Conservation (phyloP, 2,888 invertebrate genomes). For the Entomobrya multifasciata region DNA sequence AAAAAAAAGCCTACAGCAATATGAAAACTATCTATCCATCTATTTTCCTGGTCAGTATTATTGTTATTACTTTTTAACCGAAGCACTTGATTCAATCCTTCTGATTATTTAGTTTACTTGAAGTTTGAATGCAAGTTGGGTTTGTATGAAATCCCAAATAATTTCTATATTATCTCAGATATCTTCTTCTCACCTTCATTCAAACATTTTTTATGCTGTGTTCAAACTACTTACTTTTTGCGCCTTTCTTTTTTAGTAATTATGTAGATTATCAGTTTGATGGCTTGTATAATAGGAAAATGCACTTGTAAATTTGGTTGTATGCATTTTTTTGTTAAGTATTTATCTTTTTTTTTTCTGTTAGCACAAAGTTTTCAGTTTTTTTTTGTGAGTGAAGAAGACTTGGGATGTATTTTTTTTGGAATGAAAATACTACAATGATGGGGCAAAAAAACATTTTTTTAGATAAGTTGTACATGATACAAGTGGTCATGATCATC, state of each 20-base stretch:
- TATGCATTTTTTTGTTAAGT: too few species aligned
- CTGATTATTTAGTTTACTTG: conserved; percentile 23
- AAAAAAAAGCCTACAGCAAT: conserved; percentile 9
- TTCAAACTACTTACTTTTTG: not conserved
- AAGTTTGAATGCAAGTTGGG: not conserved
- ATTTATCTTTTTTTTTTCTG: too few species aligned
- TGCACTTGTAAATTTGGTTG: conserved; percentile 32
- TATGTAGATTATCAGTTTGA: conserved; percentile 24
- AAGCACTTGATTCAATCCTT: conserved; percentile 48
- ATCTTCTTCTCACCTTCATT: not conserved
- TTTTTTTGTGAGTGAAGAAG: not conserved
- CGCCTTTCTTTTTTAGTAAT: conserved; percentile 6
- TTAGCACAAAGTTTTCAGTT: too few species aligned
- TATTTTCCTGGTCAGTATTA: not conserved
- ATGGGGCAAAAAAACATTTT: not conserved
- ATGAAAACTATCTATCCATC: not conserved
- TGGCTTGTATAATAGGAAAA: not conserved
- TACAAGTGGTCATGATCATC: conserved; percentile 5
- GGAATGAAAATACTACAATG: too few species aligned
- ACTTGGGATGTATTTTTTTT: not conserved
- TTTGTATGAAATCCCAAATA: not conserved
- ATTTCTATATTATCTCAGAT: not conserved
- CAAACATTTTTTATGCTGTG: not conserved
- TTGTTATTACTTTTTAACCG: conserved; percentile 20
- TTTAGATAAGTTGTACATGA: conserved; percentile 10